phyloP scores from a whole-genome alignment of 2,888 invertebrate genomes.

The Phytoseiulus persimilis region DNA sequence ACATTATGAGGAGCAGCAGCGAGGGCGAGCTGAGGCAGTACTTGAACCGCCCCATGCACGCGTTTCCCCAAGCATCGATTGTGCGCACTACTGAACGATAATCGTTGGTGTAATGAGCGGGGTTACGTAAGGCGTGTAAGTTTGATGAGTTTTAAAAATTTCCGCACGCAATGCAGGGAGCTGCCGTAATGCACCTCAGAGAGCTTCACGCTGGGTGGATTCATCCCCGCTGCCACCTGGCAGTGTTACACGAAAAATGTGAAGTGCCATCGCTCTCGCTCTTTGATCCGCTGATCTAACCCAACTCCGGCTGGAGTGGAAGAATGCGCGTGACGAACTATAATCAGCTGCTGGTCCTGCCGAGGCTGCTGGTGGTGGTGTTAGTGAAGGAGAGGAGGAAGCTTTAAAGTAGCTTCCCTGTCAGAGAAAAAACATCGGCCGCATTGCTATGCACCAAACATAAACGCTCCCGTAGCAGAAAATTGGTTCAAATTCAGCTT shows the following conservation, averaged over 20 bases:
- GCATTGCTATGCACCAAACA: neutral
- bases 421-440: neutral
- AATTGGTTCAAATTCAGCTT: neutral
- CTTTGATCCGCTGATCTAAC: neutral
- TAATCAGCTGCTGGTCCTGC: neutral
- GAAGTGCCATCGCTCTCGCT: neutral
- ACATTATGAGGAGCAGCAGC: too few relatives aligned
- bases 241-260: neutral
- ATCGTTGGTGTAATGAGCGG: neutral
- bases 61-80: too few relatives aligned
- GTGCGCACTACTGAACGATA: too few relatives aligned
- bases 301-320: neutral
- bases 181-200: neutral
- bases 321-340: constrained; percentile 5
- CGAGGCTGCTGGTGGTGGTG: neutral
- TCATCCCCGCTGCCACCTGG: neutral
- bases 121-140: neutral
- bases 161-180: neutral
- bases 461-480: neutral
- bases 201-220: neutral
- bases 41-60: too few relatives aligned
- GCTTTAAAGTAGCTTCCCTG: neutral
- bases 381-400: neutral
- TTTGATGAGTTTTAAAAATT: neutral
- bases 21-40: too few relatives aligned